A percentile compares a stretch with the other conserved stretches of the same genome.
These are phyloP conservation scores for Cassiopea xamachana DNA, from an alignment of 30 jellyfish, hydroid and myxozoan genomes.

Conservation along the genomic window DNA sequence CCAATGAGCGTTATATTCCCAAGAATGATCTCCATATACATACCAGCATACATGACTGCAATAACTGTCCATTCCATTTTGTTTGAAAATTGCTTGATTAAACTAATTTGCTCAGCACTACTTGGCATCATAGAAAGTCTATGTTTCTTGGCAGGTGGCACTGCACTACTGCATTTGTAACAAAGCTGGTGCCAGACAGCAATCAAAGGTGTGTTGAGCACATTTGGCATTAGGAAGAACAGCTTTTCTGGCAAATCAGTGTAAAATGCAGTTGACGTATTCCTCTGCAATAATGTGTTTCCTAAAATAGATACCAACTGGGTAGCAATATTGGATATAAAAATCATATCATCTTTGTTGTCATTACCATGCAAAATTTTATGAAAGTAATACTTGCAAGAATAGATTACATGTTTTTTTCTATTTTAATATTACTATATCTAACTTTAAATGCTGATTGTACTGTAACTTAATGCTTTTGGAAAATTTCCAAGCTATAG, in stretches of 20 bases:
- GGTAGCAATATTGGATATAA: background rate
- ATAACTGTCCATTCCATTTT: constrained; percentile 19
- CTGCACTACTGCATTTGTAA: background rate
- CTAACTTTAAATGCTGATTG: no score
- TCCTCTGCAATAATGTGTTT: background rate
- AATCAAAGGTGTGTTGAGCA: constrained; percentile 7
- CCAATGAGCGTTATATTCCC: no score
- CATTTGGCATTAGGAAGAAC: background rate
- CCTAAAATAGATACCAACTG: background rate
- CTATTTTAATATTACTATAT: no score
- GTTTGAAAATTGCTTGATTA: background rate
- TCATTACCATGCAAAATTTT: background rate
- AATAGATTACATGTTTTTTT: no score
- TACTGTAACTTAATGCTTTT: no score
- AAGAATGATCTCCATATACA: background rate
- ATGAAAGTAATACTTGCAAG: no score
- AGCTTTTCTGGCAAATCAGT: background rate
- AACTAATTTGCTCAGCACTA: background rate
- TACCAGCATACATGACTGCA: constrained; percentile 41
- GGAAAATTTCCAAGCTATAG: no score
- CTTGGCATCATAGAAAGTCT: constrained; percentile 12
- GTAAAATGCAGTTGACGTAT: background rate
- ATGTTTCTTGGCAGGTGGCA: background rate
- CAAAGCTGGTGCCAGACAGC: constrained; percentile 35
- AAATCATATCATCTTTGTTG: background rate